Conservation (phyloP, 2,797 vertebrate genomes). For the Spheniscus humboldti region DNA sequence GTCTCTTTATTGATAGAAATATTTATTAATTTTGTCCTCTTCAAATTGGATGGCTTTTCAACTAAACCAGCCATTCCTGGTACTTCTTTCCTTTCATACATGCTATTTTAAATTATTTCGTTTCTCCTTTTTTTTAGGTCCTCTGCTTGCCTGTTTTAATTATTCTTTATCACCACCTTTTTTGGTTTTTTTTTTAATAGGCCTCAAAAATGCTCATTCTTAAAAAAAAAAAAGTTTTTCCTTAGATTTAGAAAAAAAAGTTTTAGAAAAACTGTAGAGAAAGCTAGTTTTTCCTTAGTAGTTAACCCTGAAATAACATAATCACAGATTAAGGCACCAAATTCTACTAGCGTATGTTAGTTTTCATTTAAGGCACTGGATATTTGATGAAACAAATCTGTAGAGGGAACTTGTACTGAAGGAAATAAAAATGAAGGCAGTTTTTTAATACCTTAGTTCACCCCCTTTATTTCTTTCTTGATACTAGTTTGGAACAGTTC, state of each 20-base stretch:
- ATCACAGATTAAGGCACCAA: neutral
- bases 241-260: neutral
- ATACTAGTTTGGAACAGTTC: neutral
- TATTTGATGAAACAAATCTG: neutral
- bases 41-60: neutral
- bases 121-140: neutral
- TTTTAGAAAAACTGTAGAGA: neutral
- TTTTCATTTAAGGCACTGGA: neutral
- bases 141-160: neutral
- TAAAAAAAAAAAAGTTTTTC: neutral
- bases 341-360: neutral
- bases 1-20: neutral
- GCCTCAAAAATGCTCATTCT: neutral
- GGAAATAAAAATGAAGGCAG: neutral
- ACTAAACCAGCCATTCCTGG: neutral
- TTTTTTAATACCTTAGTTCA: neutral
- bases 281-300: neutral
- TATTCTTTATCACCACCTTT: neutral
- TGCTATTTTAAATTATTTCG: neutral
- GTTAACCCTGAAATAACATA: neutral
- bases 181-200: neutral
- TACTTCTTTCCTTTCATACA: neutral
- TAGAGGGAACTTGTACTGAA: neutral
- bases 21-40: neutral
- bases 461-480: neutral